Conservation (phyloP, 2,888 invertebrate genomes). For the Prosopocoilus inquinatus region DNA sequence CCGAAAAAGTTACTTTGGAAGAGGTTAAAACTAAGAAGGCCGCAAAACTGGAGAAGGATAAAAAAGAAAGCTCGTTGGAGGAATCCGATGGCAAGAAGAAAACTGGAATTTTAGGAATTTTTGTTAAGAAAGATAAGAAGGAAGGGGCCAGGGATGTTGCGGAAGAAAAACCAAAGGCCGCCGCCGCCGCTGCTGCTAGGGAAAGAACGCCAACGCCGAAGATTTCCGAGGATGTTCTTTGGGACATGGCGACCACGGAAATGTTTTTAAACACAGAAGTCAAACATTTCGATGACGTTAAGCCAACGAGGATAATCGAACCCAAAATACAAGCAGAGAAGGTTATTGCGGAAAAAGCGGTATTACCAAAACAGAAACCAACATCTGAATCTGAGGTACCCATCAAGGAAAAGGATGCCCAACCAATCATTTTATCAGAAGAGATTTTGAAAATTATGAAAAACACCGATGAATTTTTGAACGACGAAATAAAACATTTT, state of each 20-base stretch:
- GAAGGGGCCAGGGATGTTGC: slow-evolving; percentile 7
- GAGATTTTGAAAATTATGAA: slow-evolving; percentile 8
- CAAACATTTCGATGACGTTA: slow-evolving; percentile 27
- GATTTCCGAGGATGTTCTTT: too few species aligned
- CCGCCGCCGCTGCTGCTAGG: too few species aligned
- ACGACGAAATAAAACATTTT: slow-evolving; percentile 9
- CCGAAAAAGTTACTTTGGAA: background rate
- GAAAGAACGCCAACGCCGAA: too few species aligned
- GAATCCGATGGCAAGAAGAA: slow-evolving; percentile 24
- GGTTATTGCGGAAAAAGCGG: background rate
- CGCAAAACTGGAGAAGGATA: slow-evolving; percentile 7
- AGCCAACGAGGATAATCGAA: slow-evolving; percentile 1
- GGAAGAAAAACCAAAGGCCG: background rate
- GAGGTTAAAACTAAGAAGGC: background rate
- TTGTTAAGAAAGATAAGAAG: slow-evolving; percentile 29
- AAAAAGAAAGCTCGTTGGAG: slow-evolving; percentile 12
- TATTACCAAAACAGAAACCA: background rate
- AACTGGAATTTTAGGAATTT: slow-evolving; percentile 28
- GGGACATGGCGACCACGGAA: slow-evolving; percentile 22
- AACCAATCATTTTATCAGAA: slow-evolving; percentile 5
- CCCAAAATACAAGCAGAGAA: background rate
- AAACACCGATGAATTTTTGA: slow-evolving; percentile 10
- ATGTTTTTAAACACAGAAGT: slow-evolving; percentile 29
- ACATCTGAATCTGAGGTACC: background rate
- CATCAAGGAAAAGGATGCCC: background rate